phyloP scores from a whole-genome alignment of 2,797 vertebrate genomes.

The Tragelaphus eurycerus region DNA sequence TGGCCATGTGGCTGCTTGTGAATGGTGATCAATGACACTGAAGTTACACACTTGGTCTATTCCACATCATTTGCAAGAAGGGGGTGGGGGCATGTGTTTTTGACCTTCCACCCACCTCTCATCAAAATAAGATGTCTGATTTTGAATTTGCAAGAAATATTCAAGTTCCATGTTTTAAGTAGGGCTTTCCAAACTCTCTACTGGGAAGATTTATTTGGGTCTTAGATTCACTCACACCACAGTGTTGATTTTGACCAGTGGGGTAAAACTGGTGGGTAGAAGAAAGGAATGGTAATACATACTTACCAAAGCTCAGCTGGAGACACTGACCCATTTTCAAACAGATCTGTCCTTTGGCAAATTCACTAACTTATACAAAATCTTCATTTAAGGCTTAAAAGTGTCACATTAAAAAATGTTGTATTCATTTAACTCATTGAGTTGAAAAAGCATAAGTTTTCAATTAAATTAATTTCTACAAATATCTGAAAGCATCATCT shows the following conservation, averaged over 20 bases:
- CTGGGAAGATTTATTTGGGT: neutral
- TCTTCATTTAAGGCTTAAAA: neutral
- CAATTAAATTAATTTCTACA: neutral
- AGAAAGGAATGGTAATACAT: neutral
- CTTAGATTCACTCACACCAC: neutral
- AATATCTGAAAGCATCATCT: neutral
- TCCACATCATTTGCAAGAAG: neutral
- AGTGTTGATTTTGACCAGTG: neutral
- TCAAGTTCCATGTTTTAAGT: neutral
- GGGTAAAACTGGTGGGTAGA: neutral
- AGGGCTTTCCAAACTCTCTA: neutral
- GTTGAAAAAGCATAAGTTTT: conserved; percentile 5
- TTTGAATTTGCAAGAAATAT: conserved; percentile 13
- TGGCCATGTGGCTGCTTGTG: neutral
- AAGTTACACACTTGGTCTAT: neutral
- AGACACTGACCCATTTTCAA: neutral
- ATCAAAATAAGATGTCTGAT: conserved; percentile 1
- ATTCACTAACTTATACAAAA: neutral
- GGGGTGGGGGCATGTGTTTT: neutral
- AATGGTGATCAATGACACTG: neutral
- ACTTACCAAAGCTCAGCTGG: neutral
- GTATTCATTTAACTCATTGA: neutral
- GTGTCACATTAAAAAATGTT: neutral
- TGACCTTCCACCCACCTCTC: neutral
- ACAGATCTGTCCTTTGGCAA: neutral